phyloP scores from a whole-genome alignment of 2,113 vertebrate genomes.

The Leucopsar rothschildi region DNA sequence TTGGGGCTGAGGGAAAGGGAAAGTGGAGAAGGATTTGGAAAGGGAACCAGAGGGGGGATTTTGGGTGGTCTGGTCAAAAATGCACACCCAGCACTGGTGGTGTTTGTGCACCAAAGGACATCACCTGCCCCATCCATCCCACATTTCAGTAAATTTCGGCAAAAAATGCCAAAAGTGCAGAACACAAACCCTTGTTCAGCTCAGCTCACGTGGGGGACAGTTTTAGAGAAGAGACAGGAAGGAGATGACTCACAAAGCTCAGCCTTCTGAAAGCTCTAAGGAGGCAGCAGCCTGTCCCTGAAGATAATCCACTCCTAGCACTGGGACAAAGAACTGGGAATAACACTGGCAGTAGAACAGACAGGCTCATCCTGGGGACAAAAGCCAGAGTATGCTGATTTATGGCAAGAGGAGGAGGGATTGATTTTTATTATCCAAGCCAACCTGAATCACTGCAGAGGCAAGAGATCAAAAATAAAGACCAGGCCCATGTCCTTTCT shows the following conservation, averaged over 20 bases:
- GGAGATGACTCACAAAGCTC: background rate
- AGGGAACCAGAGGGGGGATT: background rate
- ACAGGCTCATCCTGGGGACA: background rate
- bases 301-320: background rate
- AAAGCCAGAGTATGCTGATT: slow-evolving; percentile 9
- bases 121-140: background rate
- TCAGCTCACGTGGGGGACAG: fast-evolving
- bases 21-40: background rate
- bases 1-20: background rate
- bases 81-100: fast-evolving
- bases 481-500: background rate
- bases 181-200: background rate
- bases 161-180: background rate
- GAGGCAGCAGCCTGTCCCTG: background rate
- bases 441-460: background rate
- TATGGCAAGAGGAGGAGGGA: background rate
- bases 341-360: background rate
- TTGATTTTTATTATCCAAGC: background rate
- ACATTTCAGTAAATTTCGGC: background rate
- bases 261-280: background rate
- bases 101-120: fast-evolving
- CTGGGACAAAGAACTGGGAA: background rate
- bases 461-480: background rate
- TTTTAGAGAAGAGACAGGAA: background rate
- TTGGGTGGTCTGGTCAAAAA: fast-evolving